Evolutionary conservation across 2,888 invertebrate genomes (phyloP), one percentile per base, ranked within the genome.

Genomic region (Dolichomitus sp.): DNA sequence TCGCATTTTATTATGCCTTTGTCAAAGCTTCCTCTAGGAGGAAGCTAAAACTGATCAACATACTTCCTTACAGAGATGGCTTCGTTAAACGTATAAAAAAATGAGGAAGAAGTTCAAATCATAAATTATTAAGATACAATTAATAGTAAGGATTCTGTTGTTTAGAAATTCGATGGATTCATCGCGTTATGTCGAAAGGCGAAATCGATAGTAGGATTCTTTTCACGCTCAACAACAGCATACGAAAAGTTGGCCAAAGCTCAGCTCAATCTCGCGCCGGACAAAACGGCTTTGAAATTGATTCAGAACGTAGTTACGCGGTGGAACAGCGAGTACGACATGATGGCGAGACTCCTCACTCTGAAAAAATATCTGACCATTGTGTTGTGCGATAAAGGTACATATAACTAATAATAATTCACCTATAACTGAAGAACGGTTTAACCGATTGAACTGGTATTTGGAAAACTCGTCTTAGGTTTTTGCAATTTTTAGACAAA

Each of bases 261-360:
- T 33, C 79, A 79, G 54, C 54, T 72, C 5, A 6, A 23, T 23
- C 14, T 66, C 50, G 42, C 45, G 42, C 72, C 72, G 4, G 48
- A n/a, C 11, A 72, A 19, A 14, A 54, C 14, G 4, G 33, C 65
- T 2, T 54, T 79, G 23, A 65, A 79, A 27, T 48, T 66, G 6
- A 79, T 79, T 4, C 79, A 79, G 17, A 72, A 73, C 66, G 72
- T 72, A 2, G 79, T 73, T n/a, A 73, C 72, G 12, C 79, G 65
- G 12, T 79, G 79, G 79, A 79, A 79, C 23, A 63, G 52, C 19
- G 70, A 78, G 42, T 54, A 72, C 17, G 78, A 70, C 12, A 78
- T 79, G 78, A 17, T 79, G 4, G 54, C 61, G 17, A 63, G 72
- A 42, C 72, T 79, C 27, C 30, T 72, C 11, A 17, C n/a, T 40